Conservation (phyloP, 2,888 invertebrate species). For the Campopleginae sp. region DNA sequence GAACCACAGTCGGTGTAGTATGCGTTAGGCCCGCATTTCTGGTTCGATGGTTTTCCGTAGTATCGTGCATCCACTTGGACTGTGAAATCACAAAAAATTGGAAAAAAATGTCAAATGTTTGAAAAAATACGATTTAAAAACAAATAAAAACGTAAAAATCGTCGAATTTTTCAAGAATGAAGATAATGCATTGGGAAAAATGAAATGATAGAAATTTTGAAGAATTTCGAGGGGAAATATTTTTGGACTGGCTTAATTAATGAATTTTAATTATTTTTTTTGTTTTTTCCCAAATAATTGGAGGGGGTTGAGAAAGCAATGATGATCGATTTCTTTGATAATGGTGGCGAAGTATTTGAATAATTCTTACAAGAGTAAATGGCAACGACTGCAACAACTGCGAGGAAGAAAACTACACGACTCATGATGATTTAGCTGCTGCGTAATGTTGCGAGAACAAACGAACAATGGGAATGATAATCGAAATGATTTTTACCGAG, state of each 20-base stretch:
- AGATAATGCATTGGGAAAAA: not conserved
- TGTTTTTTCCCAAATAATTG: not conserved
- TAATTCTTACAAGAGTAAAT: conserved; percentile 22
- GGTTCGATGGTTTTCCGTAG: too few relatives aligned
- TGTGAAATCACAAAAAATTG: not conserved
- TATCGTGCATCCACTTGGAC: conserved; percentile 9
- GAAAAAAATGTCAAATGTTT: too few relatives aligned
- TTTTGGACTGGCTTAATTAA: not conserved
- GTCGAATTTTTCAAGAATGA: not conserved
- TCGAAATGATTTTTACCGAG: conserved; percentile 1
- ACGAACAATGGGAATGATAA: not conserved
- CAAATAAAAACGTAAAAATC: not conserved
- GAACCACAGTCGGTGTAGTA: not conserved
- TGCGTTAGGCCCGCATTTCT: not conserved
- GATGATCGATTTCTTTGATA: not conserved
- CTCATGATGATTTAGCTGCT: conserved; percentile 10
- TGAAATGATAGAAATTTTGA: too few relatives aligned
- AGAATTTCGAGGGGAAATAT: not conserved
- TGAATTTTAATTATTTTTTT: not conserved
- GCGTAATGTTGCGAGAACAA: not conserved
- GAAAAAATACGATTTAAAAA: not conserved
- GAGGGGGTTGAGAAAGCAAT: not conserved
- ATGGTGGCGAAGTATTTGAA: not conserved
- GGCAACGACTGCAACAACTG: conserved; percentile 6
- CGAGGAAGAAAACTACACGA: conserved; percentile 3